phyloP scores from a whole-genome alignment of 2,797 vertebrate genomes.

The Parambassis ranga region DNA sequence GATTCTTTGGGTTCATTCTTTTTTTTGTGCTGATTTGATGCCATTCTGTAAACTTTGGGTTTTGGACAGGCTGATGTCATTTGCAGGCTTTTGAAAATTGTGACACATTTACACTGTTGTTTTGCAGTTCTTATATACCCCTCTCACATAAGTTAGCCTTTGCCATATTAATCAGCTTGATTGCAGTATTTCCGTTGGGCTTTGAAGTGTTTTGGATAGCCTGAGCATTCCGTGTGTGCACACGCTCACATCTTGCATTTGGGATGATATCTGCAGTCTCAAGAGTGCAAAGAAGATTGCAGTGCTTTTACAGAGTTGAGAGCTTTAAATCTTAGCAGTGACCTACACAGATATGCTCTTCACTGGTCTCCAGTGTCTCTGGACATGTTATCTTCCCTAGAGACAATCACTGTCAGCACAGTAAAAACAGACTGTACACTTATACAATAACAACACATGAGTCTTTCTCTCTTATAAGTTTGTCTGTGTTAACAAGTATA shows the following conservation, averaged over 20 bases:
- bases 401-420: conserved; percentile 23
- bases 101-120: neutral
- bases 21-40: no score
- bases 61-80: no score
- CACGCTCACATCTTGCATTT: neutral
- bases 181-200: neutral
- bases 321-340: conserved; percentile 33
- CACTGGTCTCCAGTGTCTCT: conserved; percentile 14
- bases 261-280: conserved; percentile 14
- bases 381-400: conserved; percentile 25
- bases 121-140: neutral
- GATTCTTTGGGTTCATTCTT: no score
- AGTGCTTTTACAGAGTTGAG: conserved; percentile 14
- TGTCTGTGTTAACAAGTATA: neutral
- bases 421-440: conserved; percentile 15
- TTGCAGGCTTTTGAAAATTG: no score
- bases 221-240: neutral
- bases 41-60: no score
- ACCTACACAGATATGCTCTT: neutral
- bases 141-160: neutral
- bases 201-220: conserved; percentile 1
- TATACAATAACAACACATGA: conserved; percentile 12
- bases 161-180: neutral
- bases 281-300: conserved; percentile 5
- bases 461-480: neutral